Evolutionary conservation across 2,888 invertebrate genomes (phyloP), one percentile per base, ranked within the genome.

Genomic region (Lasioglossum zephyrum): DNA sequence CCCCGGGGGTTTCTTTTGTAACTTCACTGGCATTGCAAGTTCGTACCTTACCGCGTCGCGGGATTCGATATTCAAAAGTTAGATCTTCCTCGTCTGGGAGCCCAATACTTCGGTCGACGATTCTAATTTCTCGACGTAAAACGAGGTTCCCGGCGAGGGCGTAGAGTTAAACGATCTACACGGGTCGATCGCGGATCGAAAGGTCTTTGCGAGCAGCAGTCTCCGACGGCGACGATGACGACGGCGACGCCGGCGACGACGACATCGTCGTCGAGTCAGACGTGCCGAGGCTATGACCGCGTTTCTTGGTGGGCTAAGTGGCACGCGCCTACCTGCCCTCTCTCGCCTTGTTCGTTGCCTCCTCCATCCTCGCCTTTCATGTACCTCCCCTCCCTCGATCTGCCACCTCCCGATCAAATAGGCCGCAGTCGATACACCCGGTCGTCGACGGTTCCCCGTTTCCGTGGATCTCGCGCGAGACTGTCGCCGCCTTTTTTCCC

Each of bases 251-350:
- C 18, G 66, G 1, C 57, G 85, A 31, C 31, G 31, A 8, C 63
- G 63, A 63, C 31, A 81, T 79, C 77, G 79, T 75, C 83, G 88
- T 87, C 91, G 92, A 90, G 91, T 89, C 89, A 92, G 93, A 94
- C 93, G 94, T 92, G 93, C 93, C 95, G 94, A 94, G 94, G 95
- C 94, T 95, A 93, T 94, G 95, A 95, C 94, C 95, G 95, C 95
- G 94, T 94, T 95, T 95, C 94, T 93, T 92, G 92, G 86, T 90
- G 91, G 92, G 93, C 92, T 93, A 95, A 95, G 95, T 95, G 94
- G 95, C 94, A 95, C 95, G 94, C 94, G 93, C 92, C 93, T 94
- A 92, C 91, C 91, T 93, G 92, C 92, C 92, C 92, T 90, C 92
- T 87, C 91, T 87, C 81, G 74, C 87, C 78, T 83, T 81, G 84